phyloP scores from a whole-genome alignment of 2,888 invertebrate species.

The Parnassius mnemosyne region DNA sequence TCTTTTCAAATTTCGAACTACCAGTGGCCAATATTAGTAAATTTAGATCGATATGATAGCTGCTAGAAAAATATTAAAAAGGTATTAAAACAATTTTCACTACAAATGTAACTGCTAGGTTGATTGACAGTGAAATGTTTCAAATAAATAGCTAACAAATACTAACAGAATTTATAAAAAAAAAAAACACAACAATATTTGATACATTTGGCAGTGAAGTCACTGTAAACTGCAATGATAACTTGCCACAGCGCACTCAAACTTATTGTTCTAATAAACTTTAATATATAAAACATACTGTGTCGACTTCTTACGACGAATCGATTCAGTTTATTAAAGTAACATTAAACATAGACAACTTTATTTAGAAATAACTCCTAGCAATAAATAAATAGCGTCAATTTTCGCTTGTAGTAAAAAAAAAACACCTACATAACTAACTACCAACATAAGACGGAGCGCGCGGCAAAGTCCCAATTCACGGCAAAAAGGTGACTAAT shows the following conservation, averaged over 20 bases:
- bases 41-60: conserved; percentile 33
- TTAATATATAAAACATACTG: conserved; percentile 42
- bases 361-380: conserved; percentile 49
- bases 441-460: conserved; percentile 65
- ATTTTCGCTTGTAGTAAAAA: conserved; percentile 40
- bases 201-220: conserved; percentile 73
- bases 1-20: conserved; percentile 16
- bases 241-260: conserved; percentile 43
- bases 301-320: conserved; percentile 38
- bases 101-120: conserved; percentile 18
- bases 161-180: conserved; percentile 35
- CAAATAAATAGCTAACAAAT: conserved; percentile 38
- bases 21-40: conserved; percentile 17
- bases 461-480: conserved; percentile 48
- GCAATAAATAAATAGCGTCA: conserved; percentile 66
- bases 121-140: conserved; percentile 23
- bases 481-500: conserved; percentile 48
- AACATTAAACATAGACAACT: conserved; percentile 42
- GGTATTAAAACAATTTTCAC: conserved; percentile 31
- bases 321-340: conserved; percentile 52
- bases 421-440: conserved; percentile 39
- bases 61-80: conserved; percentile 37
- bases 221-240: conserved; percentile 42
- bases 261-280: conserved; percentile 47
- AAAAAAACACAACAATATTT: conserved; percentile 51